Percentiles rank a stretch among this genome's conserved stretches.
phyloP scores from a whole-genome alignment of 2,113 vertebrate genomes.

The Ranitomeya imitator region DNA sequence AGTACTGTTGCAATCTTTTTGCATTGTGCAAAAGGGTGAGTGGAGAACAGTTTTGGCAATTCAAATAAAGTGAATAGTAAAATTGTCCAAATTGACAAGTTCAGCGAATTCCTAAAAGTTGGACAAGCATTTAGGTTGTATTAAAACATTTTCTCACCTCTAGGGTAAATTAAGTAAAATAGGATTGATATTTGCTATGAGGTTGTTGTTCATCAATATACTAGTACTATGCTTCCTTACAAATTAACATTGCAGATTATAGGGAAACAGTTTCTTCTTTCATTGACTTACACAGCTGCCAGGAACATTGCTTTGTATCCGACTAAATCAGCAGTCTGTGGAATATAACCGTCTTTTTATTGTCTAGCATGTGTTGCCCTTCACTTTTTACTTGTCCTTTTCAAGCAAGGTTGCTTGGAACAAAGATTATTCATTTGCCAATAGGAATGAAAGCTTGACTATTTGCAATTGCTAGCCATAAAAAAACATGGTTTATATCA shows the following conservation, averaged over 20 bases:
- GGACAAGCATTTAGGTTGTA: too few species aligned
- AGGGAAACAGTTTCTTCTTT: conserved; percentile 2
- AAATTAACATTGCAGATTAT: neutral
- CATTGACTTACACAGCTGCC: conserved; percentile 4
- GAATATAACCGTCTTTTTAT: conserved; percentile 13
- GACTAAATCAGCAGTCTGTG: conserved; percentile 25
- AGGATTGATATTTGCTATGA: neutral
- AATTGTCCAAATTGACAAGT: too few species aligned
- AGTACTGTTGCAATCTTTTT: too few species aligned
- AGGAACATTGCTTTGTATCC: conserved; percentile 1
- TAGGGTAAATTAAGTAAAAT: neutral
- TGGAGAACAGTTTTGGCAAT: too few species aligned
- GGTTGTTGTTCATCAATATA: neutral
- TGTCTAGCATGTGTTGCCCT: conserved; percentile 23
- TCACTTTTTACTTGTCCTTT: conserved; percentile 23
- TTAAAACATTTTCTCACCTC: too few species aligned
- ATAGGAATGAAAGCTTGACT: neutral
- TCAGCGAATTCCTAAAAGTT: too few species aligned
- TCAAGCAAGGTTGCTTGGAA: conserved; percentile 1
- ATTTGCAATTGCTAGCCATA: neutral
- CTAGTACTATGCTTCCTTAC: neutral
- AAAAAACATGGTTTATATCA: neutral
- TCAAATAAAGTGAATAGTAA: too few species aligned
- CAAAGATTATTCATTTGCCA: conserved; percentile 4
- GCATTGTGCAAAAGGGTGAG: too few species aligned